Base-by-base conservation (phyloP, 2,888 invertebrate species). In the Chalcis sispes region DNA sequence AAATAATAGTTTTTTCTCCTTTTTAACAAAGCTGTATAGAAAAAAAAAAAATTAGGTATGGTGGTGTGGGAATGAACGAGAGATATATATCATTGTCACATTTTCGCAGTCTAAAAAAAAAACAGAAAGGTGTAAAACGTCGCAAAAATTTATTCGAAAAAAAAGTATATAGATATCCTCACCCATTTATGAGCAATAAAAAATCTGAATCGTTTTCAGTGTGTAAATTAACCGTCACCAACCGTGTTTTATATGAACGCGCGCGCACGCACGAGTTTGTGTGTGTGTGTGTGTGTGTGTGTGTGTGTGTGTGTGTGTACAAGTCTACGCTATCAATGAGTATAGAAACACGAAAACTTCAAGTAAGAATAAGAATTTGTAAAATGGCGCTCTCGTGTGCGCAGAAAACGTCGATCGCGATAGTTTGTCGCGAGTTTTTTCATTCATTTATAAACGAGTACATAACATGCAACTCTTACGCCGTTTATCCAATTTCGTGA, bases 161-260 rank as follows among this genome's bases (percentile, higher is more conserved):
- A 67, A 74, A 67, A 58, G 46, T n/a, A n/a, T n/a, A n/a, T n/a
- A n/a, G n/a, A n/a, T n/a, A 67, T 75, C 40, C 50, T 64, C 58
- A 69, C 15, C 23, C 27, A 42, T 4, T 42, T 13, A 65, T 46
- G 71, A 64, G 58, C 20, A 42, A 54, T 82, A 82, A 83, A 83
- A 84, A 86, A 85, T 85, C 85, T 85, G 85, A 86, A 85, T 86
- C 85, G 84, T 84, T 86, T 84, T 13, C 2, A 2, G 83, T 74
- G 20, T 69, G 32, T 69, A 48, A 42, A 48, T 8, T 29, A 62
- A 77, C 77, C 71, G 18, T 61, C 73, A 72, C 75, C 75, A 67
- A 62, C 76, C 23, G 77, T 42, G 59, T 61, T 48, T n/a, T 72
- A 65, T 50, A 27, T 54, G 75, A 72, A 59, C 50, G 50, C 36